phyloP scores from a whole-genome alignment of 2,888 invertebrate species.

The Caenorhabditis angaria region DNA sequence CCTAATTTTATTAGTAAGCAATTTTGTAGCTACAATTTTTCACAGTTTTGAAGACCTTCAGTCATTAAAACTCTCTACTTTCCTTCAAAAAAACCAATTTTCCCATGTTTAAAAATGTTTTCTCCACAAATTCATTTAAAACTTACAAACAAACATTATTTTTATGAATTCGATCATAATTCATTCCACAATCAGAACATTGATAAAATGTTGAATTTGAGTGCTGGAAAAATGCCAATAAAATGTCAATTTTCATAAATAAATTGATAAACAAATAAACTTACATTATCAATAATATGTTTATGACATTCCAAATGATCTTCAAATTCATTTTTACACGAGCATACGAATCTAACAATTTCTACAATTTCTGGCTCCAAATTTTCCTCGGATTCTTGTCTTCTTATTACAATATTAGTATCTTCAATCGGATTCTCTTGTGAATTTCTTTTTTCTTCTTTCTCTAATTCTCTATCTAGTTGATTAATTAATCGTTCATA shows the following conservation, averaged over 20 bases:
- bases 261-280: neutral
- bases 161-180: constrained; percentile 5
- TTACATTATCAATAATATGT: constrained; percentile 22
- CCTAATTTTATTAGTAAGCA: neutral
- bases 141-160: constrained; percentile 12
- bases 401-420: too few relatives aligned
- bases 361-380: constrained; percentile 6
- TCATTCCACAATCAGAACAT: constrained; percentile 11
- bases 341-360: constrained; percentile 6
- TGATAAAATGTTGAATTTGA: constrained; percentile 1
- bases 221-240: constrained; percentile 16
- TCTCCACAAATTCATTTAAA: constrained; percentile 7
- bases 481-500: neutral
- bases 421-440: too few relatives aligned
- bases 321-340: constrained; percentile 10
- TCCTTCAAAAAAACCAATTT: too few relatives aligned
- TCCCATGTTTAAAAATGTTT: neutral
- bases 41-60: too few relatives aligned
- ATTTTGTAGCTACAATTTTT: too few relatives aligned
- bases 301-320: constrained; percentile 24
- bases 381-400: neutral
- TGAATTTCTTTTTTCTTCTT: neutral
- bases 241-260: neutral
- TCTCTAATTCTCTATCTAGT: neutral
- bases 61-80: too few relatives aligned